Percentiles rank a stretch among this genome's conserved stretches.
Conservation (phyloP, 2,113 vertebrate genomes). For the Cricetomys ansorgei region DNA sequence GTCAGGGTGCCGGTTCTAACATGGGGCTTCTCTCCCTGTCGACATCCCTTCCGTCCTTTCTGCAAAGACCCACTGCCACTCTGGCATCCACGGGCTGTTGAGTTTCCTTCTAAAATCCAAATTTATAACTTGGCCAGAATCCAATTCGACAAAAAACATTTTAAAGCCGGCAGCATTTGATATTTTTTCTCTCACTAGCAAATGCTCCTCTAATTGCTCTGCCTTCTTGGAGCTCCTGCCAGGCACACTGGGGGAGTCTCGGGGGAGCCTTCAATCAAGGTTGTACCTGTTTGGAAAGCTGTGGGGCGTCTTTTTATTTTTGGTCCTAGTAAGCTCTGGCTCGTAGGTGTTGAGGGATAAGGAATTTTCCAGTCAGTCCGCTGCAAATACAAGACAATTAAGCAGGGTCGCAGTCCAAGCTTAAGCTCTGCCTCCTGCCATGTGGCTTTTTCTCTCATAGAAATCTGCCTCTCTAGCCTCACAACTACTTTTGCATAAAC, state of each 20-base stretch:
- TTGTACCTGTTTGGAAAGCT: neutral
- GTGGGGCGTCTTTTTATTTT: neutral
- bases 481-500: accelerated
- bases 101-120: neutral
- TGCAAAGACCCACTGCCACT: neutral
- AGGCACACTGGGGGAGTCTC: neutral
- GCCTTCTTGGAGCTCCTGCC: neutral
- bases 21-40: neutral
- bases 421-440: neutral
- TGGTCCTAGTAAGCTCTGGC: neutral
- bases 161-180: neutral
- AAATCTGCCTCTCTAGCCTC: accelerated
- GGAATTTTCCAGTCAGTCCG: conserved; percentile 39
- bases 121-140: conserved; percentile 18
- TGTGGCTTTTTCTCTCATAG: neutral
- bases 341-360: neutral
- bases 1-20: accelerated
- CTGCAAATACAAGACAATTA: neutral
- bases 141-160: neutral
- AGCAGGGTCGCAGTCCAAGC: neutral
- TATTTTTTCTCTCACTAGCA: neutral
- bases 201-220: neutral
- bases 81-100: neutral
- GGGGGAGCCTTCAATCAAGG: neutral
- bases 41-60: accelerated